Percentiles rank a stretch among this genome's conserved stretches.
phyloP scores from a whole-genome alignment of 2,797 vertebrate genomes.

The Etheostoma perlongum region DNA sequence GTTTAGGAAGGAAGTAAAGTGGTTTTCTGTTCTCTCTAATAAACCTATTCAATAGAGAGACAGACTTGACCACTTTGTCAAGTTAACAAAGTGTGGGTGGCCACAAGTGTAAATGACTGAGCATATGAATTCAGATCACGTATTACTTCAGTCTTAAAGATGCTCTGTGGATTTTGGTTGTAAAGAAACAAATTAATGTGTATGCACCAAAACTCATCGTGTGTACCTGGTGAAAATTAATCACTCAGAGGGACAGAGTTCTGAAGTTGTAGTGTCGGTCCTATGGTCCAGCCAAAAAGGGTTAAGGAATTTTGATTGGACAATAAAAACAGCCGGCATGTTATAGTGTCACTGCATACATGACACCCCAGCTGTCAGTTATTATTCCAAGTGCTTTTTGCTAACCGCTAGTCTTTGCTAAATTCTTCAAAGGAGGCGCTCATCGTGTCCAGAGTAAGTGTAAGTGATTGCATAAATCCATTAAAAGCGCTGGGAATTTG shows the following conservation, averaged over 20 bases:
- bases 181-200: background rate
- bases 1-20: constrained; percentile 11
- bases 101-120: background rate
- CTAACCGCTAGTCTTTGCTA: background rate
- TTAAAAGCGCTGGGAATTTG: constrained; percentile 1
- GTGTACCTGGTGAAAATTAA: background rate
- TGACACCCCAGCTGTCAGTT: constrained; percentile 5
- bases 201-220: background rate
- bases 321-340: background rate
- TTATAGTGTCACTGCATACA: background rate
- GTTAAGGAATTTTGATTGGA: background rate
- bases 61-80: background rate
- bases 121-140: background rate
- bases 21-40: constrained; percentile 17
- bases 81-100: constrained; percentile 1
- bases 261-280: too few relatives aligned
- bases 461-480: constrained; percentile 16
- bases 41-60: constrained; percentile 3
- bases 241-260: too few relatives aligned
- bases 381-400: background rate
- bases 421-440: background rate
- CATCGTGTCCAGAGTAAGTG: background rate
- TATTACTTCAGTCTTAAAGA: background rate
- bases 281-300: background rate
- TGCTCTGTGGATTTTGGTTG: background rate